Conservation (phyloP, 2,113 vertebrate species). For the Nothoprocta pentlandii region DNA sequence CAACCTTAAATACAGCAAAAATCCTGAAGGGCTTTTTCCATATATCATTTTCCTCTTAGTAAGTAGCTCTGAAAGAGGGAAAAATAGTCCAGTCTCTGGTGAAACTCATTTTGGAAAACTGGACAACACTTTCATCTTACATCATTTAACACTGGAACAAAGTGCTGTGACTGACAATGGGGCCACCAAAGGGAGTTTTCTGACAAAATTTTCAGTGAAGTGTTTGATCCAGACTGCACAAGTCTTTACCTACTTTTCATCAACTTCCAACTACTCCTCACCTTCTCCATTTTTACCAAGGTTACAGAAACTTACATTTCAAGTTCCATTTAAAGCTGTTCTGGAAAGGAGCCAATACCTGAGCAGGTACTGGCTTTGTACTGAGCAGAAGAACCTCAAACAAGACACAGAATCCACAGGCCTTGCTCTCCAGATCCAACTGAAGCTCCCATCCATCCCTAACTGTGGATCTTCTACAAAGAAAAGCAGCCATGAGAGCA, state of each 20-base stretch:
- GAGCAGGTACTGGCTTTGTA: not conserved
- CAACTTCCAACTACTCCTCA: not conserved
- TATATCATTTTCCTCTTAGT: not conserved
- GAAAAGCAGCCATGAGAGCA: not conserved
- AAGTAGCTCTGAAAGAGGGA: not conserved
- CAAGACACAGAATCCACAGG: fast-evolving
- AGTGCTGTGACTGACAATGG: not conserved
- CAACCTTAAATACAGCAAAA: not conserved
- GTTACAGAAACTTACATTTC: not conserved
- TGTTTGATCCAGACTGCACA: not conserved
- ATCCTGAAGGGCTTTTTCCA: not conserved
- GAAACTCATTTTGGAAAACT: not conserved
- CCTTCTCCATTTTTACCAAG: not conserved
- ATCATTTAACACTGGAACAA: not conserved
- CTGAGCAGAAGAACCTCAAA: not conserved
- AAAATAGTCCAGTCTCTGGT: not conserved
- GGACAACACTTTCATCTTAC: not conserved
- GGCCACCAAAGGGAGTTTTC: not conserved
- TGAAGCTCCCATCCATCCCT: not conserved
- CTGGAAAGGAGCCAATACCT: no score
- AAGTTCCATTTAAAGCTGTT: not conserved
- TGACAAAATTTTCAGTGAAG: not conserved
- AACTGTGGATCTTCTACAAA: not conserved
- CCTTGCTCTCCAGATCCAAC: not conserved
- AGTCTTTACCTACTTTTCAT: not conserved